These are phyloP conservation scores for Trichonephila clavata DNA, from an alignment of 1,140 invertebrate genomes.

Conservation along the genomic window DNA sequence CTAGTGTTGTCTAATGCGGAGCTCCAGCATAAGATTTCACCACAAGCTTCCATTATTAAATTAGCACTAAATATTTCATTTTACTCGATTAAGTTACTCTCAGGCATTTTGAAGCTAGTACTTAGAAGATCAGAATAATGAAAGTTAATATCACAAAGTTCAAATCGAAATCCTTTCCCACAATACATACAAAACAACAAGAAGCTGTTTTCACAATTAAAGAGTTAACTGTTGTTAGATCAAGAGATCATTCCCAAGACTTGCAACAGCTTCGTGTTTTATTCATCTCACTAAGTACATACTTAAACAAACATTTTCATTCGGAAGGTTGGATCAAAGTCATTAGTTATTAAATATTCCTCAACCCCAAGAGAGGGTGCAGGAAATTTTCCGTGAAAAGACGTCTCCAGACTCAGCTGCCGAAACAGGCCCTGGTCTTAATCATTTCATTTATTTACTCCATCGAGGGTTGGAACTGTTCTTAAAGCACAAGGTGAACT, in stretches of 20 bases:
- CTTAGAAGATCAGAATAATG: too few relatives aligned
- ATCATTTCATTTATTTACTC: conserved; percentile 37
- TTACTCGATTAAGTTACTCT: too few relatives aligned
- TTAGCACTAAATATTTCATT: too few relatives aligned
- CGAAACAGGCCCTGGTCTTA: background rate
- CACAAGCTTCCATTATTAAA: too few relatives aligned
- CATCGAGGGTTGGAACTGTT: background rate
- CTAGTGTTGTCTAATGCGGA: too few relatives aligned
- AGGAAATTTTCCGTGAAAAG: background rate
- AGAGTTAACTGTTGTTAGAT: background rate
- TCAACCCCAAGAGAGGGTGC: background rate
- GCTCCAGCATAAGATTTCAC: too few relatives aligned
- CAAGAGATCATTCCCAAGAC: too few relatives aligned
- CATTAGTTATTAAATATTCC: conserved; percentile 21
- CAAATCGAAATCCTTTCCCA: too few relatives aligned
- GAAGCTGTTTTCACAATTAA: background rate
- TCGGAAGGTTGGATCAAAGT: background rate
- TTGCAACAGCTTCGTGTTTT: background rate
- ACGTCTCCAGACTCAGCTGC: background rate
- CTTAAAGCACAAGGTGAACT: background rate
- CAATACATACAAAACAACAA: too few relatives aligned
- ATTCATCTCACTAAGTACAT: background rate
- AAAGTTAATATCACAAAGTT: too few relatives aligned
- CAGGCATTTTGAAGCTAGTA: too few relatives aligned
- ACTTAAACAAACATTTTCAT: background rate